Percentiles rank a stretch among this genome's conserved stretches.
Conservation (phyloP, 1,140 invertebrate species). For the Drosophila setifemur region DNA sequence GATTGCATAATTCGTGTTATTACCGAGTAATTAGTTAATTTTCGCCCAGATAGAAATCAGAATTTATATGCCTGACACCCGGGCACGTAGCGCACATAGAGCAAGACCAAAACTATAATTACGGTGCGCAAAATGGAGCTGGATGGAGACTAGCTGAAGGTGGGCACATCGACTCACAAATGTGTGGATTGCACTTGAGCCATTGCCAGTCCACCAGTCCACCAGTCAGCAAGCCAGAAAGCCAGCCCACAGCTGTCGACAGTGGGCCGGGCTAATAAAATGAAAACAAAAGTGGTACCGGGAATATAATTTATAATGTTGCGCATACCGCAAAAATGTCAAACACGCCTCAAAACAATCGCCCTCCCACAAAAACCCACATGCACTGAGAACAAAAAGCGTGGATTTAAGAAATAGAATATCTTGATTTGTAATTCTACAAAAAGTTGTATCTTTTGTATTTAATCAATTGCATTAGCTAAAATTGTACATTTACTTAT, state of each 20-base stretch:
- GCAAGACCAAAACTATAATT: conserved; percentile 45
- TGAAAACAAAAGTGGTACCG: conserved; percentile 65
- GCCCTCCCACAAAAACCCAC: conserved; percentile 17
- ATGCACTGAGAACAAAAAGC: not conserved
- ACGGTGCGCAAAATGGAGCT: conserved; percentile 57
- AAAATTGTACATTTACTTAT: too few relatives aligned
- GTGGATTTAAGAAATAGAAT: not conserved
- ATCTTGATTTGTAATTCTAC: not conserved
- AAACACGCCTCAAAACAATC: conserved; percentile 58
- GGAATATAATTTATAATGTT: conserved; percentile 75
- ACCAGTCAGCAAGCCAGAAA: not conserved
- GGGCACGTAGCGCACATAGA: not conserved
- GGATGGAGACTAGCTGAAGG: conserved; percentile 35
- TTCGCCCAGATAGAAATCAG: conserved; percentile 14
- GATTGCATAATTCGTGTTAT: conserved; percentile 46
- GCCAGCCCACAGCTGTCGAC: conserved; percentile 63
- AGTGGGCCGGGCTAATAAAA: conserved; percentile 48
- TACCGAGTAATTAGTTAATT: conserved; percentile 49
- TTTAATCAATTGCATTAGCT: too few relatives aligned
- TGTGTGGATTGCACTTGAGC: conserved; percentile 73
- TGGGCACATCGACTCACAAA: conserved; percentile 31
- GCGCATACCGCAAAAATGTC: conserved; percentile 70
- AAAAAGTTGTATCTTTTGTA: not conserved
- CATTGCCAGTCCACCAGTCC: conserved; percentile 17
- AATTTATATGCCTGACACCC: conserved; percentile 10